Evolutionary conservation across 2,888 invertebrate genomes (phyloP), one percentile per base, ranked within the genome.

Genomic region (Drosophila algonquin): DNA sequence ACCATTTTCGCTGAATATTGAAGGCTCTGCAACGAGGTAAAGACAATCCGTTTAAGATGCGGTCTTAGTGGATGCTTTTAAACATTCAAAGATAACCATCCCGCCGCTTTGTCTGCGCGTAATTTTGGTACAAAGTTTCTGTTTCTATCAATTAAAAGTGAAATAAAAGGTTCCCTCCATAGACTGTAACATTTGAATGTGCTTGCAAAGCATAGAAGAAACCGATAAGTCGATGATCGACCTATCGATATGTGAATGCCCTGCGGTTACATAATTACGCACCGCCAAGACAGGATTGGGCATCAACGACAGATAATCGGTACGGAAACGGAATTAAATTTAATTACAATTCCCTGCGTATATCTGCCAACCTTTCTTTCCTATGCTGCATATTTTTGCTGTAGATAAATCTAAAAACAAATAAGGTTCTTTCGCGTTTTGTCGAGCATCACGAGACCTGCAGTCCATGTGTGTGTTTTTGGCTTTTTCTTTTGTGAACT

Each of bases 1-100:
- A 95, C 95, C 96, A 96, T 96, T 94, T 91, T 91, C 88, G 86
- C 81, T 87, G 89, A 91, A 91, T 91, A 89, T 90, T 91, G 91
- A 87, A 89, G 61, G 87, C 81, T 87, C 86, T 89, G 68, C 27
- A 77, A 87, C 47, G 5, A 35, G n/a, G 30, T 14, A 30, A 8
- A 30, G 55, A 47, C 48, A 1, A 18, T 14, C n/a, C 2, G 9
- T 12, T 8, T 12, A 12, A 47, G 24, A 18, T 24, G 7, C 10
- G 5, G 24, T 16, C 12, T 10, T 14, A n/a, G 40, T 2, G 1
- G n/a, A n/a, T 40, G 6, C 6, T 14, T 6, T n/a, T 6, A 2
- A n/a, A 40, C 40, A 40, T 1, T 14, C 6, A 40, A 40, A 7
- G 2, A 0, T 6, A 40, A 2, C 14, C 40, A 6, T 7, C n/a